Evolutionary conservation across 2,888 invertebrate species (phyloP), one percentile per base, ranked within the genome.

Genomic region (Helicoverpa assulta): DNA sequence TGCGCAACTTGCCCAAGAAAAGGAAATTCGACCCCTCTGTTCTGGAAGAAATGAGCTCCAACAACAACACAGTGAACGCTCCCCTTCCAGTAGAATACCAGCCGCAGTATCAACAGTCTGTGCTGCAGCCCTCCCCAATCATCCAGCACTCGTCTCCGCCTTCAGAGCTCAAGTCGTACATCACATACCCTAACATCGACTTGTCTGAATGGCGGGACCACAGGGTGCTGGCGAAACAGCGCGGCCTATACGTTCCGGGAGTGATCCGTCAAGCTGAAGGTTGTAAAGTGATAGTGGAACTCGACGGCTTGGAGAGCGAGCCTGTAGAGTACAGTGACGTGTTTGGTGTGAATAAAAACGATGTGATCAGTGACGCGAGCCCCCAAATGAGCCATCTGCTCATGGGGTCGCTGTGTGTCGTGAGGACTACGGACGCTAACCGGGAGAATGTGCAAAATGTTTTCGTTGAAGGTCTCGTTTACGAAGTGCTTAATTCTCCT

Each of bases 151-250:
- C 96, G 1, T 96, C 97, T 1, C 96, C 97, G 70, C 96, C 96
- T 51, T 90, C 94, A 19, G 97, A 97, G 50, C 92, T 96, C 51
- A 97, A 96, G 74, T 83, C 89, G 2, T 94, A 89, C 80, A 87
- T 92, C 37, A 89, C 89, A 78, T 97, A 97, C 88, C 97, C 97
- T 16, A 95, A 96, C 85, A 96, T 99, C 80, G 98, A 99, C 95
- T 96, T 99, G 84, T 97, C 97, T 86, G 99, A 99, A 94, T 99
- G 99, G 99, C 97, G 97, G 83, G 98, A 98, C 88, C 99, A 99
- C 91, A 96, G 99, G 85, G 98, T 99, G 72, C 96, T 99, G 84
- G 99, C 99, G 53, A 98, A 98, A 90, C 97, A 97, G 88, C 97
- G 98, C 79, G 97, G 97, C 73, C 96, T 97, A 85, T 98, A 98